Evolutionary conservation across 2,113 vertebrate genomes (phyloP), one percentile per base, ranked within the genome.

Genomic region (Pao palembangensis): DNA sequence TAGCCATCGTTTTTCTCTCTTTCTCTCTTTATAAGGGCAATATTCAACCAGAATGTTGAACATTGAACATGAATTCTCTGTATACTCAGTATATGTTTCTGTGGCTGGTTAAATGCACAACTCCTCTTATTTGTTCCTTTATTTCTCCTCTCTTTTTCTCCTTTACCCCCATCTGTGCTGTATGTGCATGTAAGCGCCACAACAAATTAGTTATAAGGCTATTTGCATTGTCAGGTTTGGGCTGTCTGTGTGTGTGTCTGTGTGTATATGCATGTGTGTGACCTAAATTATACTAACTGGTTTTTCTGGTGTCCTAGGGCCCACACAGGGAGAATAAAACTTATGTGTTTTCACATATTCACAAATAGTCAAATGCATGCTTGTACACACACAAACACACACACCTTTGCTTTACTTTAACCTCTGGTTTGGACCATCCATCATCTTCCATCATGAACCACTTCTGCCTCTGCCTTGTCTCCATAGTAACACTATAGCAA

Each of bases 401-500:
- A 18, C 7, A 8, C 48, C 19, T 59, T 18, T 34, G 58, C 4
- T n/a, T 57, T 19, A 55, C 44, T 74, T 56, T 68, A 68, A 69
- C 75, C 64, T 80, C 28, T 21, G 60, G 28, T 53, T 51, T 50
- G 41, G 21, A 69, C 64, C 71, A 65, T 68, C 43, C 61, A 58
- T 69, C 21, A 73, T 23, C 12, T 55, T 81, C 74, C 54, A 64
- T 72, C 65, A 75, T 67, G 65, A 75, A 76, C 73, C 62, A 61
- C 60, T 68, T 71, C 57, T 66, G 20, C 51, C 34, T 21, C 65
- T 2, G 14, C 13, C 54, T 67, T 58, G 84, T 88, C 76, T 73
- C 84, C 67, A 85, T 85, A 76, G 82, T 73, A 76, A 79, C 56
- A 3, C 73, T 56, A 66, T 70, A 78, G 72, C 75, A 73, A 78